Evolutionary conservation across 2,888 invertebrate species (phyloP), one percentile per base, ranked within the genome.

Genomic region (Diploptera punctata): DNA sequence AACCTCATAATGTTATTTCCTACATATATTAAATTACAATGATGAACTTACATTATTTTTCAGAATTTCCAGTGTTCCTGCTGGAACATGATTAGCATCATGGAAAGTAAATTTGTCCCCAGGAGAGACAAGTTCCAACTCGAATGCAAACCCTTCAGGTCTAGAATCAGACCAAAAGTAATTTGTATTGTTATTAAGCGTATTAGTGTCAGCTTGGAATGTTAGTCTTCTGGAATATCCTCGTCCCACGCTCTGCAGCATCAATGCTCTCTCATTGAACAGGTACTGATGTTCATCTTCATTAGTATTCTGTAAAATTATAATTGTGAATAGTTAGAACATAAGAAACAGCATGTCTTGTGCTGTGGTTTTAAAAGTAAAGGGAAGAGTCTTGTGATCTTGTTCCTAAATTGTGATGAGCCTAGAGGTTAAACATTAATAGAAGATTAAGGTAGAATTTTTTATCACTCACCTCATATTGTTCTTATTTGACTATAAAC

Each of bases 121-220:
- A 70, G 87, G 83, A 16, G 89, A 88, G 5, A 92, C 85, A 0
- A 90, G 88, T 79, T 90, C 89, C 74, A 90, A 83, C 80, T 90
- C 90, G 81, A 93, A 92, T 38, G 89, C 90, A 80, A 89, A 93
- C 67, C 93, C 93, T 81, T 89, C 89, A 1, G 89, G 88, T 75
- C 88, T 84, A 43, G 91, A 92, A 83, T 93, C 93, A 26, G 91
- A 90, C 91, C 92, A 93, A 84, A 93, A 93, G 81, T 90, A 92
- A 80, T 91, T 90, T 65, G 86, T 85, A 80, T 91, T 91, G 75
- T 88, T 85, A 82, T 91, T 91, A 54, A 90, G 85, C n/a, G n/a
- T n/a, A n/a, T n/a, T n/a, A 57, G 85, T 84, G 70, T 87, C 84
- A 1, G 90, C 88, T 78, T 90, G 88, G 82, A 93, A 93, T 1